These are phyloP conservation scores for Symphodus melops DNA, from an alignment of 2,113 vertebrate genomes.

Conservation along the genomic window DNA sequence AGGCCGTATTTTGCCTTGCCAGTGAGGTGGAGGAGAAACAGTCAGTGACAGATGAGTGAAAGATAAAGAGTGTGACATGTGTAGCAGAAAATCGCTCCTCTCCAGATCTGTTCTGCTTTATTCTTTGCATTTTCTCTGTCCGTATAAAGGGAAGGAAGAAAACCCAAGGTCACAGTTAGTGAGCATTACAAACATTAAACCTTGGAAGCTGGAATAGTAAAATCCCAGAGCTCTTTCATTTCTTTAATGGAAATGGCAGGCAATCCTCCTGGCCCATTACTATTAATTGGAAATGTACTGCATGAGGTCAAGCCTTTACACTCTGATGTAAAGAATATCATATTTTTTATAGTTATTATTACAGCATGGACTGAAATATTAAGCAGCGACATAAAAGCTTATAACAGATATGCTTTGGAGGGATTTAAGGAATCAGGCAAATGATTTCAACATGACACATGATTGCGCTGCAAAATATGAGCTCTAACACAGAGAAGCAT, in stretches of 20 bases:
- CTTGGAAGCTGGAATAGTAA: slow-evolving; percentile 52
- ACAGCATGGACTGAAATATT: slow-evolving; percentile 26
- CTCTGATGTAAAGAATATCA: slow-evolving; percentile 36
- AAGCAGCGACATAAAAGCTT: slow-evolving; percentile 28
- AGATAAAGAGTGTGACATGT: slow-evolving; percentile 47
- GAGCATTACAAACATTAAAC: slow-evolving; percentile 52
- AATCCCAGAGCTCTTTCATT: slow-evolving; percentile 47
- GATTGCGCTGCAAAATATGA: slow-evolving; percentile 20
- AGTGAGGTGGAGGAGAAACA: slow-evolving; percentile 71
- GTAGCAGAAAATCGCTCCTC: slow-evolving; percentile 19
- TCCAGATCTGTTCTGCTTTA: slow-evolving; percentile 21
- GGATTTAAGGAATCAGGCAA: slow-evolving; percentile 20
- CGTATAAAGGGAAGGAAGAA: slow-evolving; percentile 27
- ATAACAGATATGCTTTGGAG: slow-evolving; percentile 4
- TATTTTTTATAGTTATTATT: slow-evolving; percentile 27
- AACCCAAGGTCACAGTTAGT: slow-evolving; percentile 55
- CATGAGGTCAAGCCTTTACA: slow-evolving; percentile 26
- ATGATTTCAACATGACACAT: neutral
- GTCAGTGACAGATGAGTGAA: slow-evolving; percentile 73
- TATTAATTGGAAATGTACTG: slow-evolving; percentile 55
- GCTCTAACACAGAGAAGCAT: slow-evolving; percentile 6
- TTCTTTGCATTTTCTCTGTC: slow-evolving; percentile 29
- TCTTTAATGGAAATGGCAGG: slow-evolving; percentile 55
- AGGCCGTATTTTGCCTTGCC: slow-evolving; percentile 60
- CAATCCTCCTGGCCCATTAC: slow-evolving; percentile 40